These are phyloP conservation scores for Brachyalestes nurse DNA, from an alignment of 2,797 vertebrate species.

Conservation along the genomic window DNA sequence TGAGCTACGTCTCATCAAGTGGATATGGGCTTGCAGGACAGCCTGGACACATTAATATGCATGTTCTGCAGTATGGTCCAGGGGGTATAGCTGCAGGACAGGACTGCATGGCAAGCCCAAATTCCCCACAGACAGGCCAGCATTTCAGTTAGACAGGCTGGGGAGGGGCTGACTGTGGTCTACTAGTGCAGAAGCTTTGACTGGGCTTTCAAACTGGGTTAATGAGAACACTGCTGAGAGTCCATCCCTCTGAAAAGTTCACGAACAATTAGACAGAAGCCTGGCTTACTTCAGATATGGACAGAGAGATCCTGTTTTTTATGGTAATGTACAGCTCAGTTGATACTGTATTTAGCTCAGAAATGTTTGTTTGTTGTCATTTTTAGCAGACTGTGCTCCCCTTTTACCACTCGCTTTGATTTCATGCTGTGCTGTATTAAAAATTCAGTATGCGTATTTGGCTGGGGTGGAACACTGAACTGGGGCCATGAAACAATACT, in stretches of 20 bases:
- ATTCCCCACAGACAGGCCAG: constrained; percentile 22
- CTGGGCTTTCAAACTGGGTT: constrained; percentile 49
- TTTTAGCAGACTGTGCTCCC: constrained; percentile 1
- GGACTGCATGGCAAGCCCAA: background rate
- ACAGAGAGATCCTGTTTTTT: constrained; percentile 3
- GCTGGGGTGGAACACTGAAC: background rate
- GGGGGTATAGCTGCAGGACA: background rate
- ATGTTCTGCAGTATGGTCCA: background rate
- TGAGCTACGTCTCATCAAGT: background rate
- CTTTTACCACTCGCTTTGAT: background rate
- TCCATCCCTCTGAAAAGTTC: constrained; percentile 26
- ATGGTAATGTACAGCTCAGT: background rate
- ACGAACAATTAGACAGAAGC: constrained; percentile 9
- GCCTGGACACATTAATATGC: background rate
- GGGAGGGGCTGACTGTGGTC: constrained; percentile 1
- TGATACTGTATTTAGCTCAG: background rate
- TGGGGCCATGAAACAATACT: background rate
- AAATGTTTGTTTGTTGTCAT: background rate
- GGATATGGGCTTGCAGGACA: background rate
- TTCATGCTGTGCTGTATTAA: background rate
- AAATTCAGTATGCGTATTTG: background rate
- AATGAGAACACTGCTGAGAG: constrained; percentile 28
- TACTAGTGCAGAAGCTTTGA: constrained; percentile 18
- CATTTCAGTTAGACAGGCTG: background rate
- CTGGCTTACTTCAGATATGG: constrained; percentile 3